Conservation (phyloP, 1,140 invertebrate species). For the Trypoxylus dichotomus region DNA sequence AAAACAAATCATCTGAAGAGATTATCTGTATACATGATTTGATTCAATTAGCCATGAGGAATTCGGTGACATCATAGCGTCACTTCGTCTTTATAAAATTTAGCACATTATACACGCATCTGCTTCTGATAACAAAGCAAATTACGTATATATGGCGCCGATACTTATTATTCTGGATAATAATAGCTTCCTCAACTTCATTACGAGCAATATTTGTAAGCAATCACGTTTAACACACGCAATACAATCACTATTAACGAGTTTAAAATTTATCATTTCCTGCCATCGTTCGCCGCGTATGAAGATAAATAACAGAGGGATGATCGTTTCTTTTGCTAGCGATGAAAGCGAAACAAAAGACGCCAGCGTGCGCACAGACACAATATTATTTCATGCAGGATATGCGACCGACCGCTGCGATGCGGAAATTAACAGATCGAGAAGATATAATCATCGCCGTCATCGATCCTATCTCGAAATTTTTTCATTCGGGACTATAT, state of each 20-base stretch:
- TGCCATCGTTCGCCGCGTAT: not conserved
- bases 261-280: not conserved
- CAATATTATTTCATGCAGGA: not conserved
- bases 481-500: not conserved
- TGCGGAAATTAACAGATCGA: slow-evolving; percentile 15
- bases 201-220: not conserved
- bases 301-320: not conserved
- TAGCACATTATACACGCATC: too few relatives aligned
- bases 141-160: too few relatives aligned
- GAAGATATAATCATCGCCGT: not conserved
- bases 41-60: too few relatives aligned
- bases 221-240: not conserved
- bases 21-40: too few relatives aligned
- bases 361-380: not conserved
- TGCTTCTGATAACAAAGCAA: too few relatives aligned
- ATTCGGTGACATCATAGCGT: too few relatives aligned
- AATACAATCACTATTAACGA: not conserved
- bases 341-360: not conserved
- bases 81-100: too few relatives aligned
- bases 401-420: slow-evolving; percentile 3
- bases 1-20: too few relatives aligned
- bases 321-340: not conserved
- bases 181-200: too few relatives aligned
- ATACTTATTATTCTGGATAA: too few relatives aligned
- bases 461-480: slow-evolving; percentile 7